Evolutionary conservation across 2,797 vertebrate genomes (phyloP).

Genomic region (Australoheros facetus): DNA sequence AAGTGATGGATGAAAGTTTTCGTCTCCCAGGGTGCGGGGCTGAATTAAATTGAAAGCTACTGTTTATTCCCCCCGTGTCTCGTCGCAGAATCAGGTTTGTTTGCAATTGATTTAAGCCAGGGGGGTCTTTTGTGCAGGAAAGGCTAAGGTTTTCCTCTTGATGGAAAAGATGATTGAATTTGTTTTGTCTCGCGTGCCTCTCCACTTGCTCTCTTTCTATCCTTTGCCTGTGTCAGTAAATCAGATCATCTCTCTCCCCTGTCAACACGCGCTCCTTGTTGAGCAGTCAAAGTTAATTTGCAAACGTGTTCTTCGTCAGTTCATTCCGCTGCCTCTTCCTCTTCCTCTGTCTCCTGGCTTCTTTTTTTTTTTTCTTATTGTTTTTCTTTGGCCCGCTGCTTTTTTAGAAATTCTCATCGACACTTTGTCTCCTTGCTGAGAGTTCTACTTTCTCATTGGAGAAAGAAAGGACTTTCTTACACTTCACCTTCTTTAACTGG

Average conservation of each 20-base stretch:
- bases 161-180: constrained; percentile 84
- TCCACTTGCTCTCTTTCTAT: constrained; percentile 60
- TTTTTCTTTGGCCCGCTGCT: background rate
- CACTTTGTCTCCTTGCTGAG: constrained; percentile 27
- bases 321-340: constrained; percentile 3
- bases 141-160: constrained; percentile 76
- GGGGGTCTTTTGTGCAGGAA: constrained; percentile 71
- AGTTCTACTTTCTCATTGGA: constrained; percentile 28
- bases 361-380: background rate
- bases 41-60: constrained; percentile 86
- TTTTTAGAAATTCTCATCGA: constrained; percentile 37
- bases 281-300: constrained; percentile 84
- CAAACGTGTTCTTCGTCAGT: constrained; percentile 59
- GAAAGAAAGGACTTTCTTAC: constrained; percentile 22
- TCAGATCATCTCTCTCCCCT: constrained; percentile 79
- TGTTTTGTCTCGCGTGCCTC: constrained; percentile 78
- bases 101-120: constrained; percentile 84
- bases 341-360: background rate
- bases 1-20: constrained; percentile 86
- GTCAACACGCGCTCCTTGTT: constrained; percentile 82
- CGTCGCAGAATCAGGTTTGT: constrained; percentile 79
- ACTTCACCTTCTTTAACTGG: constrained; percentile 14
- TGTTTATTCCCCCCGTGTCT: constrained; percentile 82
- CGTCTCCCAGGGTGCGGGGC: constrained; percentile 68
- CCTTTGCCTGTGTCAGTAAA: constrained; percentile 77